Conservation (phyloP, 2,888 invertebrate species). For the Junonia oenone region DNA sequence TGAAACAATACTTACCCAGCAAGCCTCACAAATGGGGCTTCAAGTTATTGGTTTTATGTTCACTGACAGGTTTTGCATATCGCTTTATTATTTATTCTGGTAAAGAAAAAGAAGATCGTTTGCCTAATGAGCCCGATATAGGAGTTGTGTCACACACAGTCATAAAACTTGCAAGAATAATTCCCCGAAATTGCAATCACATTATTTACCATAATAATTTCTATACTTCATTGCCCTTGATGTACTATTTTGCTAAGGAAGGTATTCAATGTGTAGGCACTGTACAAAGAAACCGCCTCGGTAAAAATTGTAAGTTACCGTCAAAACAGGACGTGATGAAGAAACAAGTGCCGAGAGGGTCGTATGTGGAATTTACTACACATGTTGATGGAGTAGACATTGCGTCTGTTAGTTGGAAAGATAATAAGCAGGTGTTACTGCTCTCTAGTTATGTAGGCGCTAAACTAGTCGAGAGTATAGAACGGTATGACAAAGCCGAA, state of each 20-base stretch:
- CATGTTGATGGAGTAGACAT: constrained; percentile 12
- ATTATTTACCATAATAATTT: constrained; percentile 8
- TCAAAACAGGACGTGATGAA: constrained; percentile 20
- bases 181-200: constrained; percentile 1
- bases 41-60: constrained; percentile 15
- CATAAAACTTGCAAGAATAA: constrained; percentile 1
- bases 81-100: constrained; percentile 9
- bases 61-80: constrained; percentile 7
- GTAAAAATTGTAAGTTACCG: constrained; percentile 19
- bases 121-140: constrained; percentile 9
- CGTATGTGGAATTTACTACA: constrained; percentile 20
- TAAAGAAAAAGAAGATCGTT: constrained; percentile 6
- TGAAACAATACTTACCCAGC: constrained; percentile 16
- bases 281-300: constrained; percentile 21
- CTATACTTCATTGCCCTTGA: constrained; percentile 3
- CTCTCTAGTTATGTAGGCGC: constrained; percentile 25
- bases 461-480: constrained; percentile 10
- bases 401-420: constrained; percentile 19
- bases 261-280: constrained; percentile 15
- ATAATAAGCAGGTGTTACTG: constrained; percentile 21
- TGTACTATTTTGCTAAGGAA: background rate
- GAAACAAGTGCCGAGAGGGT: constrained; percentile 16
- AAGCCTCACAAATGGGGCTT: too few relatives aligned
- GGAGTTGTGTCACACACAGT: background rate
- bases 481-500: constrained; percentile 19